Evolutionary conservation across 1,140 invertebrate species (phyloP).

Genomic region (Teleogryllus occipitalis): DNA sequence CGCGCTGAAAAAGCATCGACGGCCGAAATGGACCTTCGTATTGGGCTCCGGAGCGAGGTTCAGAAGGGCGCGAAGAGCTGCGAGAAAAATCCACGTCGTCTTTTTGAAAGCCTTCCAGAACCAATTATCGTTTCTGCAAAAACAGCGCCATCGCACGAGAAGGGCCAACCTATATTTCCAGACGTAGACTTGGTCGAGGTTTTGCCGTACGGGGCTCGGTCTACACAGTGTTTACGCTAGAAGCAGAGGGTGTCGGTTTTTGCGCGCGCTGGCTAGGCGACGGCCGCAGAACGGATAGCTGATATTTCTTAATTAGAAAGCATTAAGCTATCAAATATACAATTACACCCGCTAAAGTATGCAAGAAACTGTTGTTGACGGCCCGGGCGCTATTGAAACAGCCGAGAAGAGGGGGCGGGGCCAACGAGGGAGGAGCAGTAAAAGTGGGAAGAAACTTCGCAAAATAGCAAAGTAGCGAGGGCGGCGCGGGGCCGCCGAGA

Average conservation of each 20-base stretch:
- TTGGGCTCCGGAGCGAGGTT: too few species aligned
- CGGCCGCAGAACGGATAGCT: not conserved
- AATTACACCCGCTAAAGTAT: not conserved
- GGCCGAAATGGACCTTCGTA: too few species aligned
- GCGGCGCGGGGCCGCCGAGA: too few species aligned
- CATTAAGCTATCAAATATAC: constrained; percentile 5
- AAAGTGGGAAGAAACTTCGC: not conserved
- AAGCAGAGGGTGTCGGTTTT: not conserved
- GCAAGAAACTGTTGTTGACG: constrained; percentile 3
- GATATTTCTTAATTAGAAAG: constrained; percentile 2
- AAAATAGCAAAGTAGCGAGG: not conserved
- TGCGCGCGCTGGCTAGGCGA: not conserved
- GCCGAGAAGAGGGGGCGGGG: not conserved
- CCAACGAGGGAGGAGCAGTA: not conserved
- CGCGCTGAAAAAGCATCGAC: too few species aligned
- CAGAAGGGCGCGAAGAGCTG: too few species aligned
- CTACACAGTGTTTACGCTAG: not conserved
- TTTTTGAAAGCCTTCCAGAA: not conserved
- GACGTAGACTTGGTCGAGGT: not conserved
- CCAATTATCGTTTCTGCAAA: not conserved
- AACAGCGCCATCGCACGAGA: not conserved
- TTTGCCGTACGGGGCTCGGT: not conserved
- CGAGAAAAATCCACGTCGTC: too few species aligned
- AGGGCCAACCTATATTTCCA: not conserved
- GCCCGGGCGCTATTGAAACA: not conserved